Base-by-base conservation (phyloP, 2,797 vertebrate species). In the Periparus ater region DNA sequence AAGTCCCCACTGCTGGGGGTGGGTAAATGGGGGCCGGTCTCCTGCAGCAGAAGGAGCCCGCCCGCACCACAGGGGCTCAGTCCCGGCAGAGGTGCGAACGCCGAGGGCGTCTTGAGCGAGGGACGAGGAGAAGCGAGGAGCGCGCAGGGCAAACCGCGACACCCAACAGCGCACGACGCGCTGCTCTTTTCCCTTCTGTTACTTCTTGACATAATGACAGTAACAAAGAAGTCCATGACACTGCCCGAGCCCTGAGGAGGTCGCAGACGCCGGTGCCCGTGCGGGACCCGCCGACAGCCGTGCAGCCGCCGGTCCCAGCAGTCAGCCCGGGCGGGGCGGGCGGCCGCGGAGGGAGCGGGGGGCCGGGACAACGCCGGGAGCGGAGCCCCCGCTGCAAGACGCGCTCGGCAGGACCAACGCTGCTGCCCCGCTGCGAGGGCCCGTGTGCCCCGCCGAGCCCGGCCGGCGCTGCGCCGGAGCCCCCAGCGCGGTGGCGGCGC, bases 81-180 rank as follows among this genome's bases (percentile, higher is more conserved):
- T 13, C n/a, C 42, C 30, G 32, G 42, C 30, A 40, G 30, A 87
- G 74, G 34, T 42, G 62, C 26, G 57, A 80, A 79, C 40, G 40
- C 66, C 40, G 17, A 16, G n/a, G n/a, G 47, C 47, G 14, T 0
- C 2, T 1, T 1, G 17, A 74, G 50, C 15, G 17, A 45, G 32
- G 34, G 58, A 50, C 12, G 32, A 30, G 75, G 32, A 15, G 8
- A 17, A 42, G 72, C 18, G 34, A 55, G 25, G 30, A 6, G 73
- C 19, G 55, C 38, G 20, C 29, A 38, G 50, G 22, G 80, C 53
- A 22, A 61, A 9, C 53, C n/a, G 42, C 23, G 62, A 42, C 62
- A 38, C 29, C 20, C 42, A 5, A 19, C 29, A 29, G 21, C 34
- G 57, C 44, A 2, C 71, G 32, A 2, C 17, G 22, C 2, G 36